Conservation (phyloP, 2,888 invertebrate genomes). For the Papilio protenor region DNA sequence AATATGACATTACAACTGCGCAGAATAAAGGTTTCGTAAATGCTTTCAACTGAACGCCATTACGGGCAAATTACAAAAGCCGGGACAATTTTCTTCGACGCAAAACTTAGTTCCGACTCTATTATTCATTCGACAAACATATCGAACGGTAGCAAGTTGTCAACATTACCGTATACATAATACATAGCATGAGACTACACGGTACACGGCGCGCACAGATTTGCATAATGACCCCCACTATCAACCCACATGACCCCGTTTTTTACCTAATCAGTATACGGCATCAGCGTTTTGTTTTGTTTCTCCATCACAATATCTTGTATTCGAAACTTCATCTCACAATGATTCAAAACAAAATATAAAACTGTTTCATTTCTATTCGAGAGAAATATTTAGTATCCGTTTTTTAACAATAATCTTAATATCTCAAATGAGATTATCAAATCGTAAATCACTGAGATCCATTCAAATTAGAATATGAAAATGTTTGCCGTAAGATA, state of each 20-base stretch:
- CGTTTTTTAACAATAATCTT: too few species aligned
- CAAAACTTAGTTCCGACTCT: conserved; percentile 5
- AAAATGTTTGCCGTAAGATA: too few species aligned
- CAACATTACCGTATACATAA: conserved; percentile 56
- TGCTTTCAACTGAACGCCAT: not conserved
- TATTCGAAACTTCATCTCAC: conserved; percentile 14
- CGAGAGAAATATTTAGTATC: not conserved
- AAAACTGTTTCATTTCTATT: not conserved
- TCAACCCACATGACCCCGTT: conserved; percentile 71
- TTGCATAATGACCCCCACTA: conserved; percentile 75
- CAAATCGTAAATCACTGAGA: too few species aligned
- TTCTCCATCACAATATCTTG: conserved; percentile 29
- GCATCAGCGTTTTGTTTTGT: conserved; percentile 42
- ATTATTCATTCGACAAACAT: conserved; percentile 38
- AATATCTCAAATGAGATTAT: too few species aligned
- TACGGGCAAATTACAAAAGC: conserved; percentile 22
- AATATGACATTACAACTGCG: not conserved
- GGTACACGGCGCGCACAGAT: conserved; percentile 59
- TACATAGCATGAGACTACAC: conserved; percentile 53
- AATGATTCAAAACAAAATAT: not conserved
- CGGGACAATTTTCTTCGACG: conserved; percentile 18
- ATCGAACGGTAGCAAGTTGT: conserved; percentile 40
- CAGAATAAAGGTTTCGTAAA: not conserved
- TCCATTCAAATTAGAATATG: too few species aligned
- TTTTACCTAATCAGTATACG: conserved; percentile 52